Evolutionary conservation across 2,113 vertebrate species (phyloP).

Genomic region (Phaethon lepturus): DNA sequence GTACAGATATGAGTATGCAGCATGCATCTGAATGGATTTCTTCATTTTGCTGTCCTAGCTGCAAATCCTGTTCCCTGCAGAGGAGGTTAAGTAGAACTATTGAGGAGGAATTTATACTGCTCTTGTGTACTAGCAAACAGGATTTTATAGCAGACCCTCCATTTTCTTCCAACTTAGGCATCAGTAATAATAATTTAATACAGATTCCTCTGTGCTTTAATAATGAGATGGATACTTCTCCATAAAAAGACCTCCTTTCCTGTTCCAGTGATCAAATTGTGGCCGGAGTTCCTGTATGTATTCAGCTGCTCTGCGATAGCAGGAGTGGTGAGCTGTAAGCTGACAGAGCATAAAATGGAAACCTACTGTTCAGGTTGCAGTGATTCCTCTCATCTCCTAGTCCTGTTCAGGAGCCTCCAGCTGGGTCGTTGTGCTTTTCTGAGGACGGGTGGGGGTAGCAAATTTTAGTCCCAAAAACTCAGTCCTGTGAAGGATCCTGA

Average conservation of each 20-base stretch:
- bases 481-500: not conserved
- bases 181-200: constrained; percentile 3
- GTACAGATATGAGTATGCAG: rapidly evolving
- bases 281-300: not conserved
- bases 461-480: not conserved
- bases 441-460: not conserved
- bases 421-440: not conserved
- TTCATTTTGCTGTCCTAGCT: not conserved
- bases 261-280: not conserved
- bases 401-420: not conserved
- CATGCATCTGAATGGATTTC: not conserved
- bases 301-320: not conserved
- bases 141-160: not conserved
- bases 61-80: not conserved
- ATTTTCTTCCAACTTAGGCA: not conserved
- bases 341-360: constrained; percentile 35
- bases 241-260: not conserved
- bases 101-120: not conserved
- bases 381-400: not conserved
- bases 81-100: not conserved
- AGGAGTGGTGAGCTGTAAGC: not conserved
- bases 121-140: not conserved
- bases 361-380: not conserved
- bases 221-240: not conserved
- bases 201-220: not conserved